Base-by-base conservation (phyloP, 2,113 vertebrate species). In the Mungos mungo region DNA sequence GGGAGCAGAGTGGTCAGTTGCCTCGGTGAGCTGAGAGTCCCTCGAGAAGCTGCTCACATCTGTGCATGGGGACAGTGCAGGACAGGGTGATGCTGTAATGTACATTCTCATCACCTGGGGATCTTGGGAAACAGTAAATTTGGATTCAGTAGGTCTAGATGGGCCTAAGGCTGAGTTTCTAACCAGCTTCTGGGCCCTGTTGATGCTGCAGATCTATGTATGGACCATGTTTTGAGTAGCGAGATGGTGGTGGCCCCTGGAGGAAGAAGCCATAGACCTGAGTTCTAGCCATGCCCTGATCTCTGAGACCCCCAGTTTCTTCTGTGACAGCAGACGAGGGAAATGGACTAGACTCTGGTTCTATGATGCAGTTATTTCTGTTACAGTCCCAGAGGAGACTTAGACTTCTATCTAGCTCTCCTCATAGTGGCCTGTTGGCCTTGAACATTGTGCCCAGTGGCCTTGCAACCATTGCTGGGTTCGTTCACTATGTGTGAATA, bases 11-110 rank as follows among this genome's bases (percentile, higher is more conserved):
- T 52, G 85, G 47, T 69, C 79, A 66, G 47, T 95, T 96, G 72
- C 68, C 71, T 69, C 90, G 29, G 68, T 93, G 60, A 97, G 31
- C 38, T 45, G 79, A 77, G 65, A 90, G 29, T 92, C 47, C 63
- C 47, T 87, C 52, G 57, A 82, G 41, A 74, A 71, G 50, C 10
- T 14, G 25, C 10, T 21, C 47, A 1, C 27, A 0, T 85, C 76
- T 66, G 13, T 35, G 18, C 60, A 50, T 45, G 52, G 86, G 60
- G 72, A 19, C 21, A 47, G 15, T 31, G 15, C 18, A 8, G 21
- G 16, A 8, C 47, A 54, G 7, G 27, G 25, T 0, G 2, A 14
- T 57, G 60, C 54, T 60, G 81, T 50, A 2, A 14, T 2, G 15
- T 77, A 12, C 7, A 2, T 41, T 13, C 9, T 4, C 1, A 27